These are phyloP conservation scores for Venusia cambrica DNA, from an alignment of 2,888 invertebrate genomes.

Conservation along the genomic window DNA sequence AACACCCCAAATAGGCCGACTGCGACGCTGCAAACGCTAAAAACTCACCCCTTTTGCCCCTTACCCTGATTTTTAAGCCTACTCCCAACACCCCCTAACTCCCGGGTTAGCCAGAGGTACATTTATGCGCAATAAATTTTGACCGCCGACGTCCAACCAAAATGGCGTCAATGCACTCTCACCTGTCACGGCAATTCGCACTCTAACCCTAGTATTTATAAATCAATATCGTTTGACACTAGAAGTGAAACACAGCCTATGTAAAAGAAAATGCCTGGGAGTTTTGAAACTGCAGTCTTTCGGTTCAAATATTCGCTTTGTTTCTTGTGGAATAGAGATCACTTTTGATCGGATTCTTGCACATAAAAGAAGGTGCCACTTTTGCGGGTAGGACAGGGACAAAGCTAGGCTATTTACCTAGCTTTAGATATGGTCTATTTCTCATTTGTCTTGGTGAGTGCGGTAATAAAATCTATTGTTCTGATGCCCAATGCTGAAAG, in stretches of 20 bases:
- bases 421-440: slow-evolving; percentile 66
- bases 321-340: slow-evolving; percentile 37
- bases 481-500: slow-evolving; percentile 27
- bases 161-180: slow-evolving; percentile 55
- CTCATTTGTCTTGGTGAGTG: slow-evolving; percentile 75
- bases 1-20: slow-evolving; percentile 77
- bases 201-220: slow-evolving; percentile 31
- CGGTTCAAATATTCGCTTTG: slow-evolving; percentile 61
- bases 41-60: slow-evolving; percentile 74
- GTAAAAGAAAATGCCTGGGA: slow-evolving; percentile 66
- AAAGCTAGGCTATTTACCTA: slow-evolving; percentile 67
- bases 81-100: slow-evolving; percentile 73
- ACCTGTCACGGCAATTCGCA: slow-evolving; percentile 36
- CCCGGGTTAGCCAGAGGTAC: slow-evolving; percentile 80
- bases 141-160: slow-evolving; percentile 64
- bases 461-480: slow-evolving; percentile 67
- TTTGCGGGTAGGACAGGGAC: slow-evolving; percentile 59
- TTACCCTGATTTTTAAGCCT: slow-evolving; percentile 78
- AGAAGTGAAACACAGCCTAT: slow-evolving; percentile 49
- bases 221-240: slow-evolving; percentile 26
- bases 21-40: slow-evolving; percentile 71
- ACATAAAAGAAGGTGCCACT: slow-evolving; percentile 67
- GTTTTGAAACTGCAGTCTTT: slow-evolving; percentile 59
- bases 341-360: slow-evolving; percentile 43
- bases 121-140: slow-evolving; percentile 82